A percentile compares a stretch with the other conserved stretches of the same genome.
Conservation (phyloP, 2,888 invertebrate genomes). For the Strigamia crassipes region DNA sequence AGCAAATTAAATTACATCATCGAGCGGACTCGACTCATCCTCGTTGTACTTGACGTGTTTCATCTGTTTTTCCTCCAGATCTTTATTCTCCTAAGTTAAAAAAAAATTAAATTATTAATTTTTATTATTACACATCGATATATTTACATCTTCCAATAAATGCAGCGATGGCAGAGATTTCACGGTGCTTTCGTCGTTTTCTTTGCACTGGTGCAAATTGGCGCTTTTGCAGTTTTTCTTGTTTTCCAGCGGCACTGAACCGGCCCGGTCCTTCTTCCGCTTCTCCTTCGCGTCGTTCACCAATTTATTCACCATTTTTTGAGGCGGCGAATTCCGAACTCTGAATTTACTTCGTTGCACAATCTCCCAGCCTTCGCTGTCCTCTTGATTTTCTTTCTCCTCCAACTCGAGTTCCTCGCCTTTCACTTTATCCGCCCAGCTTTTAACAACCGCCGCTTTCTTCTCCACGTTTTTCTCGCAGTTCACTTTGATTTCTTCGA, state of each 20-base stretch:
- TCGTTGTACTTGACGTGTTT: background rate
- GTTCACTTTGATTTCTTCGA: background rate
- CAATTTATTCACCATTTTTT: constrained; percentile 45
- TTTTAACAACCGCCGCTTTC: background rate
- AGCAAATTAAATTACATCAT: background rate
- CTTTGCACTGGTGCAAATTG: background rate
- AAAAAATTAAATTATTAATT: background rate
- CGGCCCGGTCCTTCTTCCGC: background rate
- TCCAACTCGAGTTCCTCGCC: background rate
- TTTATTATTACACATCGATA: too few species aligned
- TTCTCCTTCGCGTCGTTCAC: background rate
- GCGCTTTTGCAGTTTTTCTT: background rate
- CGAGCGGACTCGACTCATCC: background rate
- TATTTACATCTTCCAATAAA: background rate
- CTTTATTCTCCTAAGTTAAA: background rate
- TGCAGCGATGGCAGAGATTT: background rate
- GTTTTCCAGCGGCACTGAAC: constrained; percentile 7
- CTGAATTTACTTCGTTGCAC: constrained; percentile 71
- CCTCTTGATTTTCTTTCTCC: background rate
- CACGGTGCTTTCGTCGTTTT: background rate
- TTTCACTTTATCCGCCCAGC: background rate
- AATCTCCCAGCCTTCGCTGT: constrained; percentile 76
- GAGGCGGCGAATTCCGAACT: constrained; percentile 62
- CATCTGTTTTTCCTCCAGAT: background rate
- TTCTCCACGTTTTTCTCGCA: background rate